Evolutionary conservation across 2,888 invertebrate species (phyloP), one percentile per base, ranked within the genome.

Genomic region (Drosophila hamatofila): DNA sequence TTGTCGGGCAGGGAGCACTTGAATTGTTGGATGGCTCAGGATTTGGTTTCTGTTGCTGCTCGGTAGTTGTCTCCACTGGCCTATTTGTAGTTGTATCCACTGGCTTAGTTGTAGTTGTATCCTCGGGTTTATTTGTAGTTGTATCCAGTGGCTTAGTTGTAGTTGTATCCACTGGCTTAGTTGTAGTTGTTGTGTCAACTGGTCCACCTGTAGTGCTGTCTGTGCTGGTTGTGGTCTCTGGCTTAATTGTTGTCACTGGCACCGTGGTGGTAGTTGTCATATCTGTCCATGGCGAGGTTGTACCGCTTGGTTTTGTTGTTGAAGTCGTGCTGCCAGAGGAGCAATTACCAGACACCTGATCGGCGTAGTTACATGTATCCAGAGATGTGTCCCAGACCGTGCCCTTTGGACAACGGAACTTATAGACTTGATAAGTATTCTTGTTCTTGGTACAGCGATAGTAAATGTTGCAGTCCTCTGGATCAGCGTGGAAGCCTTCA

Each of bases 371-470:
- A 64, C 95, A 95, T 1, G 93, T 93, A 75, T 94, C 93, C 58
- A 94, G 92, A 23, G 94, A 93, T 72, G 94, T 93, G 90, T 95
- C 94, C 94, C 94, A 95, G 9, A 94, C 94, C 0, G 95, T 95
- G 61, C 94, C 94, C 16, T 93, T 92, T 2, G 94, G 94, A 78
- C 95, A 95, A 12, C 90, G 92, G 82, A 94, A 95, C 51, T 94
- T 93, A 73, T 94, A 94, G 37, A 93, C 93, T 23, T 87, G 93
- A 75, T 91, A 94, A 2, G 92, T 93, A 2, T 93, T 93, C 57
- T 93, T 92, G 42, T 86, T 78, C 18, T 83, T 84, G 4, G 80
- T 93, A 77, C 95, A 95, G 49, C 95, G 93, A 73, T 94, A 94
- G 89, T 95, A 95, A 75, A 94, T 94, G 63, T 91, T 94, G 77